A percentile compares a stretch with the other conserved stretches of the same genome.
Evolutionary conservation across 2,113 vertebrate species (phyloP).

Genomic region (Bambusicola thoracicus): DNA sequence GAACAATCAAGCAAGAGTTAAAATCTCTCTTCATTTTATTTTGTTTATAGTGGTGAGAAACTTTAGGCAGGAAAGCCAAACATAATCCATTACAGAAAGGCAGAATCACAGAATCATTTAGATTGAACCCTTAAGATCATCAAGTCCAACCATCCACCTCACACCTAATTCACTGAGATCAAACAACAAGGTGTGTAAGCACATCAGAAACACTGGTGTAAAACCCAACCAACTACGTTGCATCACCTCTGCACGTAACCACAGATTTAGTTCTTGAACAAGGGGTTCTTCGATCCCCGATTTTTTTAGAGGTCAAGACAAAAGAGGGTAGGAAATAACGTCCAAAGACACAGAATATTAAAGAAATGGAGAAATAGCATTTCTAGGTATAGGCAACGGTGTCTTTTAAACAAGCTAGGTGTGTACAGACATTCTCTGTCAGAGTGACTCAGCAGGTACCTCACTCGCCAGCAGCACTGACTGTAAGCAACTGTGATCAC

Average conservation of each 20-base stretch:
- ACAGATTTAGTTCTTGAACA: neutral
- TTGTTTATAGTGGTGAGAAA: too few species aligned
- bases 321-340: neutral
- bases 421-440: neutral
- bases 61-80: neutral
- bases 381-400: neutral
- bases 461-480: neutral
- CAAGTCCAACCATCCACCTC: neutral
- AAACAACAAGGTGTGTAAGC: fast-evolving
- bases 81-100: neutral
- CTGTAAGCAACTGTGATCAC: neutral
- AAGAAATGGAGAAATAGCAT: neutral
- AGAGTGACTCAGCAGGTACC: neutral
- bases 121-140: neutral
- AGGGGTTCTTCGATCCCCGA: neutral
- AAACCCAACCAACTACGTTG: neutral
- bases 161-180: neutral
- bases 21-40: neutral
- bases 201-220: neutral
- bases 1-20: neutral
- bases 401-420: neutral
- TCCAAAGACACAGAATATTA: neutral
- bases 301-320: neutral
- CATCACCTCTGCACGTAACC: neutral
- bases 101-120: neutral